phyloP scores from a whole-genome alignment of 1,140 invertebrate genomes.

The Ptiloglossa arizonensis region DNA sequence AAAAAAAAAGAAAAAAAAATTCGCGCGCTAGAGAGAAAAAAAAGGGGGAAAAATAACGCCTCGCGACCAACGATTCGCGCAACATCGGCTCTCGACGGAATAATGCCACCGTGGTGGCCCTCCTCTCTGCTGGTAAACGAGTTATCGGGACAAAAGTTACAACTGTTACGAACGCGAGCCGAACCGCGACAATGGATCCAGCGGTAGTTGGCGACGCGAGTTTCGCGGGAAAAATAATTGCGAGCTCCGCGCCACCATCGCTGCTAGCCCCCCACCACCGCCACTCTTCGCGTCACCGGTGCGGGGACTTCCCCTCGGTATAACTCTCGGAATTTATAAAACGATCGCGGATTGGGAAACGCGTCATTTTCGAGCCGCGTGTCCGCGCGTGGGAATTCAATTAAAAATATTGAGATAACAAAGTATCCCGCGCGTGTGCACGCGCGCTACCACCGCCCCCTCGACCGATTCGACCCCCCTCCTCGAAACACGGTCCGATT shows the following conservation, averaged over 20 bases:
- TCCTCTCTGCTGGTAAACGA: slow-evolving; percentile 59
- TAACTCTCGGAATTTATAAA: slow-evolving; percentile 9
- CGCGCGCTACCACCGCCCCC: background rate
- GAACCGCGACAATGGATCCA: slow-evolving; percentile 34
- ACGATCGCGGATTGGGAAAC: background rate
- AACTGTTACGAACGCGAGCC: slow-evolving; percentile 42
- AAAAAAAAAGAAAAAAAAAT: background rate
- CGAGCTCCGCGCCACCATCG: slow-evolving; percentile 12
- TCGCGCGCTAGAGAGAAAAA: background rate
- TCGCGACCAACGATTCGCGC: slow-evolving; percentile 29
- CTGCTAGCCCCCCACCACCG: too few relatives aligned
- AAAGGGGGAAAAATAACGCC: background rate
- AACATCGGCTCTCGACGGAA: slow-evolving; percentile 52
- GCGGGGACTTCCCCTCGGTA: too few relatives aligned
- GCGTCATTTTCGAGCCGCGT: background rate
- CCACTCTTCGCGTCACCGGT: too few relatives aligned
- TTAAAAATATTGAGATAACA: slow-evolving; percentile 9
- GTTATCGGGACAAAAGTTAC: slow-evolving; percentile 63
- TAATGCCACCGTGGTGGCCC: too few relatives aligned
- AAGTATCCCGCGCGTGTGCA: background rate
- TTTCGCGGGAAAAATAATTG: slow-evolving; percentile 51
- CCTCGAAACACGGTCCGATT: too few relatives aligned
- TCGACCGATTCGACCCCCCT: too few relatives aligned
- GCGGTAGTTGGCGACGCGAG: background rate
- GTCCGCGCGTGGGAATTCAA: slow-evolving; percentile 3